A percentile compares a stretch with the other conserved stretches of the same genome.
Conservation (phyloP, 2,113 vertebrate genomes). For the Aphyosemion australe region DNA sequence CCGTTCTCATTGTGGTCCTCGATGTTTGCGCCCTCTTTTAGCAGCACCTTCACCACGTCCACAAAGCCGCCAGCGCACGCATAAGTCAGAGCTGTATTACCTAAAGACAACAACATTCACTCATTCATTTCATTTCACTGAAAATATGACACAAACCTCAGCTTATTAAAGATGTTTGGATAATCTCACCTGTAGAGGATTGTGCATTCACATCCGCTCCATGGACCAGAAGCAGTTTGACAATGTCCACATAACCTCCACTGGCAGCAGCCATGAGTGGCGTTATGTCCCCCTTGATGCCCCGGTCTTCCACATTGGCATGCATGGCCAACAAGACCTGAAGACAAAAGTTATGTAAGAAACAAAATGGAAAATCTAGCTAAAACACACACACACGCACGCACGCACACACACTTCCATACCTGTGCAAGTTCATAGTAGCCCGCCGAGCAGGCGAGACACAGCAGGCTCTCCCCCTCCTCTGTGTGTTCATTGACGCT, state of each 20-base stretch:
- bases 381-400: too few relatives aligned
- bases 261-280: slow-evolving; percentile 99
- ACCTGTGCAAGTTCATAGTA: slow-evolving; percentile 99
- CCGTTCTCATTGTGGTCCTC: slow-evolving; percentile 99
- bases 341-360: neutral
- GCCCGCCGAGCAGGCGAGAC: slow-evolving; percentile 95
- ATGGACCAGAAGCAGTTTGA: slow-evolving; percentile 95
- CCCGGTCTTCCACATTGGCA: slow-evolving; percentile 96
- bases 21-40: slow-evolving; percentile 98
- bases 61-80: slow-evolving; percentile 98
- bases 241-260: slow-evolving; percentile 97
- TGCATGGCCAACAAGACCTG: slow-evolving; percentile 98
- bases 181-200: slow-evolving; percentile 89
- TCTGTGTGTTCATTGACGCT: slow-evolving; percentile 98
- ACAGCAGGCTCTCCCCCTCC: slow-evolving; percentile 96
- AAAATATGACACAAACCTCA: neutral
- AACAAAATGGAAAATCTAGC: neutral
- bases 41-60: slow-evolving; percentile 96
- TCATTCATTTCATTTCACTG: neutral
- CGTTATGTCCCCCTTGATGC: slow-evolving; percentile 98
- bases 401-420: slow-evolving; percentile 7
- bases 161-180: neutral
- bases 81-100: slow-evolving; percentile 96
- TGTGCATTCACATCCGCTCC: slow-evolving; percentile 97
- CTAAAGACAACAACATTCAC: slow-evolving; percentile 70